Evolutionary conservation across 2,888 invertebrate genomes (phyloP), one percentile per base, ranked within the genome.

Genomic region (Clanis bilineata): DNA sequence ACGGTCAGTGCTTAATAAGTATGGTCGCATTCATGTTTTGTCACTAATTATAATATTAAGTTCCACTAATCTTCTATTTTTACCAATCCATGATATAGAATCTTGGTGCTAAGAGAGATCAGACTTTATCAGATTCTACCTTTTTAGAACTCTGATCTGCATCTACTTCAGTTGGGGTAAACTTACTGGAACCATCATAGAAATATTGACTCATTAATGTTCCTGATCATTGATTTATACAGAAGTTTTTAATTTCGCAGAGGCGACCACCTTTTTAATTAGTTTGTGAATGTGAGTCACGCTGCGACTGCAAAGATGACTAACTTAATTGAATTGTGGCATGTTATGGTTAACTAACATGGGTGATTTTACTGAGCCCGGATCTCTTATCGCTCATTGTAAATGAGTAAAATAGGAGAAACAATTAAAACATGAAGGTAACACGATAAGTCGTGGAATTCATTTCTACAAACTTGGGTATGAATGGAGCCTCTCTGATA

Each of bases 1-100:
- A 96, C 95, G 97, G 97, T 96, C 90, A 93, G 90, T 93, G 92
- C 89, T 88, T 91, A 81, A 88, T 92, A 92, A 92, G 92, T 92
- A 92, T 89, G 92, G 83, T 80, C 85, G 79, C 83, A 82, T 90
- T 91, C 79, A 88, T 90, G 88, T 88, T 90, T 91, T 91, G 90
- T 91, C 73, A 87, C 86, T 91, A 90, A 90, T 76, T 67, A 56
- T 67, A 59, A 56, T 56, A 36, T 45, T 59, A 59, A 59, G 59
- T 41, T 51, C 25, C 15, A 45, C 56, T 56, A 56, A 59, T 45
- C n/a, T n/a, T 54, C 25, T 28, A 15, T 47, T 21, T 23, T 3
- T 15, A 47, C 9, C 32, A 6, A 32, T n/a, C 56, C 23, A 56
- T 6, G 0, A 39, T 39, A 39, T n/a, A 18, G 5, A 15, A 41